phyloP scores from a whole-genome alignment of 2,797 vertebrate species.

The Hapalemur alaotrensis region DNA sequence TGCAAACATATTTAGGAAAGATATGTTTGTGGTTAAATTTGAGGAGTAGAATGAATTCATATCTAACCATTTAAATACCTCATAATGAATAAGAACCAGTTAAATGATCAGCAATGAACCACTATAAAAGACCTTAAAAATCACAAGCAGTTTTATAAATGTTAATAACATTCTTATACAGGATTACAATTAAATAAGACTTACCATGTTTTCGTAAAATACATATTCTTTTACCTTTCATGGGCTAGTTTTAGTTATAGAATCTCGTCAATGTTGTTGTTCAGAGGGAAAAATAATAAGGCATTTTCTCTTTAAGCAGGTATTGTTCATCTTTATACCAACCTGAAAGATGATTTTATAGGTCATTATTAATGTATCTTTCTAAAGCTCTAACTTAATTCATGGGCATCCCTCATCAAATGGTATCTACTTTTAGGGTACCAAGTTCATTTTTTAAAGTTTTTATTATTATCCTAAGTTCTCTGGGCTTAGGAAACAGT shows the following conservation, averaged over 20 bases:
- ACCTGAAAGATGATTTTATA: background rate
- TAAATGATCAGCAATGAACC: conserved; percentile 5
- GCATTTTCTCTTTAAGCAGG: background rate
- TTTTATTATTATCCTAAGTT: background rate
- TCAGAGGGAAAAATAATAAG: background rate
- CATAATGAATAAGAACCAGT: conserved; percentile 27
- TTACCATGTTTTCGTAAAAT: background rate
- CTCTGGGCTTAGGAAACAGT: background rate
- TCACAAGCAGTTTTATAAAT: background rate
- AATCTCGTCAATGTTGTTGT: background rate
- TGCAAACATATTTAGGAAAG: conserved; percentile 48
- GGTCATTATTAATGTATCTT: background rate
- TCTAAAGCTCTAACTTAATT: background rate
- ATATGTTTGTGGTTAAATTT: background rate
- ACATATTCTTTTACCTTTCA: background rate
- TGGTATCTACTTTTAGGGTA: background rate
- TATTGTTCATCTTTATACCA: background rate
- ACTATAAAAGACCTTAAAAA: background rate
- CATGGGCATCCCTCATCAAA: background rate
- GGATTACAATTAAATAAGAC: background rate
- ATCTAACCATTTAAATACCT: conserved; percentile 12
- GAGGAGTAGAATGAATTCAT: background rate
- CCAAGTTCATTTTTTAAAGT: background rate
- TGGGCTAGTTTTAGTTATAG: background rate
- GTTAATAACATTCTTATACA: background rate